These are phyloP conservation scores for Pristis pectinata DNA, from an alignment of 2,797 vertebrate species.

Conservation along the genomic window DNA sequence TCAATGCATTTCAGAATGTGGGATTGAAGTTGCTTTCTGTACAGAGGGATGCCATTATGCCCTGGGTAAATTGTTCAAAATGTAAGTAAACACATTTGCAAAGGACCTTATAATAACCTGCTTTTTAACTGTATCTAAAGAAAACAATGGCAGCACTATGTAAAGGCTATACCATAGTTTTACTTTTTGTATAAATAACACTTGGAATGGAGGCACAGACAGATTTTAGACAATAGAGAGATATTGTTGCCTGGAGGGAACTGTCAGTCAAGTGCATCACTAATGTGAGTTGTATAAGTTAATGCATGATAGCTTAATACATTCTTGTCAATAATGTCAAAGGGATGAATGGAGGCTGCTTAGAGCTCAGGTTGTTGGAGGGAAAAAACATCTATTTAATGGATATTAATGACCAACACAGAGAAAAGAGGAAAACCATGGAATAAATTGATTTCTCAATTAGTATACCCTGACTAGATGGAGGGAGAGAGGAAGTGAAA, in stretches of 20 bases:
- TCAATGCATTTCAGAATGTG: background rate
- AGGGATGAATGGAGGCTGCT: background rate
- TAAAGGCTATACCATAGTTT: background rate
- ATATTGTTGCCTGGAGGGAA: background rate
- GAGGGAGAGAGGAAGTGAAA: background rate
- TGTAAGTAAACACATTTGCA: background rate
- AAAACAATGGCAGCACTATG: background rate
- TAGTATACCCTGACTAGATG: background rate
- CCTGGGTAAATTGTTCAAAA: background rate
- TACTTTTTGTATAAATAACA: background rate
- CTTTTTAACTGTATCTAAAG: background rate
- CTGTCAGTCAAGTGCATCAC: background rate
- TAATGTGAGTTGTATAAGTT: background rate
- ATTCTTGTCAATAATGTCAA: conserved; percentile 22
- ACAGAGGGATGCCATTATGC: background rate
- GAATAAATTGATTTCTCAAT: background rate
- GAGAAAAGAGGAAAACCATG: background rate
- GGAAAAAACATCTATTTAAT: background rate
- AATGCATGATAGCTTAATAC: conserved; percentile 3
- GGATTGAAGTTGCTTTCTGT: background rate
- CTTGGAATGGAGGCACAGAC: background rate
- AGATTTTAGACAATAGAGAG: background rate
- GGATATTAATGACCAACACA: background rate
- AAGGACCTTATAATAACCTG: background rate
- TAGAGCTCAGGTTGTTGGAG: background rate